Evolutionary conservation across 2,888 invertebrate species (phyloP).

Genomic region (Catocala fraxini): DNA sequence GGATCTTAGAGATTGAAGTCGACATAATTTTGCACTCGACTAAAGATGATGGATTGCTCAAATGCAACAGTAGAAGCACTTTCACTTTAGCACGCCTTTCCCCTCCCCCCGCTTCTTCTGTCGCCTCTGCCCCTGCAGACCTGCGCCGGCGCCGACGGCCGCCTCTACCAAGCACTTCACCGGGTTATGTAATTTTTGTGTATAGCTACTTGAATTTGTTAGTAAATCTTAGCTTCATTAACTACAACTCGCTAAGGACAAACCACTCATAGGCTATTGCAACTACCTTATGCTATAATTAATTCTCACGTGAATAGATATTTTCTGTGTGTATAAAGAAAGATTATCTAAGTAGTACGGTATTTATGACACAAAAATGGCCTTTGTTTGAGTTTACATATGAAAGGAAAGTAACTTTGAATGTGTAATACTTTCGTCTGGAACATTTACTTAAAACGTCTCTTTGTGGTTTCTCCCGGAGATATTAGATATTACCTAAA

Average conservation of each 20-base stretch:
- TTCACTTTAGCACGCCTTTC: constrained; percentile 61
- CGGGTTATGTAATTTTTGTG: constrained; percentile 59
- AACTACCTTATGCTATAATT: constrained; percentile 28
- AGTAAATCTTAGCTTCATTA: constrained; percentile 59
- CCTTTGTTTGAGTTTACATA: too few relatives aligned
- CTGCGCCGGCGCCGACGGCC: constrained; percentile 31
- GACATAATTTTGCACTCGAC: constrained; percentile 61
- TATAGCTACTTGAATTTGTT: constrained; percentile 49
- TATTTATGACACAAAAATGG: too few relatives aligned
- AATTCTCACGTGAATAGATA: constrained; percentile 31
- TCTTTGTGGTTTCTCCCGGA: too few relatives aligned
- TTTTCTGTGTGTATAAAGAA: constrained; percentile 20
- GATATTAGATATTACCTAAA: too few relatives aligned
- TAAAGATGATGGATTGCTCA: constrained; percentile 70
- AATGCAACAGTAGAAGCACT: constrained; percentile 71
- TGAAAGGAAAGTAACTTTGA: constrained; percentile 2
- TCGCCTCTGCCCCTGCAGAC: not conserved
- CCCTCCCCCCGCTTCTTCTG: constrained; percentile 10
- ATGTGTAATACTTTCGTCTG: too few relatives aligned
- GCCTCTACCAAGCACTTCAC: constrained; percentile 43
- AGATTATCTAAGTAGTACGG: too few relatives aligned
- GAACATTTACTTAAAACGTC: too few relatives aligned
- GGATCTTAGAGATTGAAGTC: constrained; percentile 62
- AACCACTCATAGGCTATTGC: constrained; percentile 45
- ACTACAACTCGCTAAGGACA: constrained; percentile 55